Evolutionary conservation across 1,140 invertebrate species (phyloP).

Genomic region (Cydia pomonella): DNA sequence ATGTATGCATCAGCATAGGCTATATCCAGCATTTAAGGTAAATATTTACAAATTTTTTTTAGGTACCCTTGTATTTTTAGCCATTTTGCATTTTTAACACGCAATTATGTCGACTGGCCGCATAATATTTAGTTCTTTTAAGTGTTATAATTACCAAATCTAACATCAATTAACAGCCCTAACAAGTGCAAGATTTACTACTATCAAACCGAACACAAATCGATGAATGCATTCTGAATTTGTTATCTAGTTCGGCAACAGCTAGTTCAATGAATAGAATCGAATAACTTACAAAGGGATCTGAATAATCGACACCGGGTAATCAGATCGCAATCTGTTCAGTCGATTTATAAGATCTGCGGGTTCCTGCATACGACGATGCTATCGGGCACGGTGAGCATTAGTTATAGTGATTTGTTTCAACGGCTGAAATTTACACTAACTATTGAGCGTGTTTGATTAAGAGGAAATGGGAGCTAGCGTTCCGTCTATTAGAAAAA

Average conservation of each 20-base stretch:
- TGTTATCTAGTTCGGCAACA: constrained; percentile 66
- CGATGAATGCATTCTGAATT: constrained; percentile 69
- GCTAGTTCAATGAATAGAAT: constrained; percentile 72
- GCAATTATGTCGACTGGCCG: too few species aligned
- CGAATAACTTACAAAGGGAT: constrained; percentile 72
- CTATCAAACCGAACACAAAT: constrained; percentile 51
- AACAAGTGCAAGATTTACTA: constrained; percentile 50
- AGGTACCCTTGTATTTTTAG: too few species aligned
- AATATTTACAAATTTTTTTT: too few species aligned
- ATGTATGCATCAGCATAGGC: too few species aligned
- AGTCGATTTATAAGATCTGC: constrained; percentile 75
- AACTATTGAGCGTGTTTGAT: constrained; percentile 24
- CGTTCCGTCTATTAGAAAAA: not conserved
- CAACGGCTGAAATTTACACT: constrained; percentile 26
- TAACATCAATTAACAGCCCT: constrained; percentile 52
- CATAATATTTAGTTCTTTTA: too few species aligned
- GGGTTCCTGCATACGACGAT: constrained; percentile 62
- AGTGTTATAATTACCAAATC: not conserved
- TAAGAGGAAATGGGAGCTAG: not conserved
- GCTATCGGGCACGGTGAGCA: constrained; percentile 40
- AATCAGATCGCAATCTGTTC: constrained; percentile 74
- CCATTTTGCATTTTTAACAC: too few species aligned
- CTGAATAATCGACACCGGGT: constrained; percentile 76
- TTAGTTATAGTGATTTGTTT: constrained; percentile 41
- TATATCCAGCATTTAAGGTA: too few species aligned